A percentile compares a stretch with the other conserved stretches of the same genome.
Conservation (phyloP, 2,113 vertebrate genomes). For the Coregonus clupeaformis region DNA sequence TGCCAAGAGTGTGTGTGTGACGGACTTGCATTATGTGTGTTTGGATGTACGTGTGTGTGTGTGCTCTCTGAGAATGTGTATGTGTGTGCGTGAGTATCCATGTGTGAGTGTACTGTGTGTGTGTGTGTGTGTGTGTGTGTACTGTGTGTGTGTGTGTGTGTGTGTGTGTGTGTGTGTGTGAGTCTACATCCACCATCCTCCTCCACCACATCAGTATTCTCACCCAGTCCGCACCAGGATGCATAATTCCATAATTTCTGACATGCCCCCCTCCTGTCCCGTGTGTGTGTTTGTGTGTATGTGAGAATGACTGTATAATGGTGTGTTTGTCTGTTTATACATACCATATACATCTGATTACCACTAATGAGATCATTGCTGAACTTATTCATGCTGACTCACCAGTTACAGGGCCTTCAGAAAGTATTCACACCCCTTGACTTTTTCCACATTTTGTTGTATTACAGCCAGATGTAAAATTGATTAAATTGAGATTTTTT, state of each 20-base stretch:
- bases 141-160: neutral
- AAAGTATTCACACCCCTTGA: too few species aligned
- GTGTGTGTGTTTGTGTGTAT: too few species aligned
- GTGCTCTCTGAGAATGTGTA: slow-evolving; percentile 10
- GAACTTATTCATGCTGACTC: slow-evolving; percentile 60
- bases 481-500: too few species aligned
- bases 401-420: slow-evolving; percentile 7
- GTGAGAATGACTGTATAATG: neutral
- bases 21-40: neutral
- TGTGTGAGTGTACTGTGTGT: too few species aligned
- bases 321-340: slow-evolving; percentile 51
- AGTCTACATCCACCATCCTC: slow-evolving; percentile 47
- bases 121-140: slow-evolving; percentile 9
- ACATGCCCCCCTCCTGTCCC: slow-evolving; percentile 20
- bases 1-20: too few species aligned
- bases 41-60: slow-evolving; percentile 20
- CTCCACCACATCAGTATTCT: slow-evolving; percentile 57
- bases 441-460: too few species aligned
- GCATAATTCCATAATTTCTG: slow-evolving; percentile 62
- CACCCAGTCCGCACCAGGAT: slow-evolving; percentile 47
- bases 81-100: slow-evolving; percentile 49
- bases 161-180: slow-evolving; percentile 16
- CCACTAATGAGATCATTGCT: slow-evolving; percentile 61
- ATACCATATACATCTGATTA: slow-evolving; percentile 69
- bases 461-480: too few species aligned